A percentile compares a stretch with the other conserved stretches of the same genome.
Conservation (phyloP, 2,888 invertebrate species). For the Thumatha senex region DNA sequence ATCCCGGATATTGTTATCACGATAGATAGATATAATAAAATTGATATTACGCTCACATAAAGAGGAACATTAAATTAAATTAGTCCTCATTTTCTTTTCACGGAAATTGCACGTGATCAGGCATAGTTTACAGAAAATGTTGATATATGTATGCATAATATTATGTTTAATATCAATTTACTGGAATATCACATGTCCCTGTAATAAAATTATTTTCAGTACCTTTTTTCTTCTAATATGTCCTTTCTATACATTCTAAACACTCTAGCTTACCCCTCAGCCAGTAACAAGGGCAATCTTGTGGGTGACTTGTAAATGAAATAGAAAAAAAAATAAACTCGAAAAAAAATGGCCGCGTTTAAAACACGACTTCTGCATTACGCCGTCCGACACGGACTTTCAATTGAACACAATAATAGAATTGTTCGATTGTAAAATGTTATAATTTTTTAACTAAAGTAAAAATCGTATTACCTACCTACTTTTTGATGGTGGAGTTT, state of each 20-base stretch:
- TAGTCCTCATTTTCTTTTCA: too few species aligned
- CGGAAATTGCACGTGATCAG: too few species aligned
- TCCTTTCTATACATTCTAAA: slow-evolving; percentile 38
- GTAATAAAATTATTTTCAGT: too few species aligned
- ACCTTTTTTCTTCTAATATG: neutral
- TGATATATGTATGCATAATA: too few species aligned
- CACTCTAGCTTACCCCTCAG: slow-evolving; percentile 57
- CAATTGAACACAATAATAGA: slow-evolving; percentile 40
- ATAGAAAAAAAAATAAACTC: slow-evolving; percentile 56
- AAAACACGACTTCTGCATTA: slow-evolving; percentile 78
- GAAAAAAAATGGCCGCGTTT: slow-evolving; percentile 48
- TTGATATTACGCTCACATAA: too few species aligned
- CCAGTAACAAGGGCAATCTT: slow-evolving; percentile 63
- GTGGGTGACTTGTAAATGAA: slow-evolving; percentile 72
- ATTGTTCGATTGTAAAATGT: slow-evolving; percentile 30
- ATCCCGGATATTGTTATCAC: too few species aligned
- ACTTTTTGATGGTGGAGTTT: neutral
- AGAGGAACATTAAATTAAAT: too few species aligned
- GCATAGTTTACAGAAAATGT: too few species aligned
- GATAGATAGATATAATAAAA: too few species aligned
- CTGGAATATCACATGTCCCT: too few species aligned
- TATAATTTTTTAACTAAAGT: slow-evolving; percentile 9
- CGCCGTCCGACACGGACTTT: slow-evolving; percentile 42
- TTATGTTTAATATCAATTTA: too few species aligned
- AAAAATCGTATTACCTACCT: neutral